phyloP scores from a whole-genome alignment of 2,888 invertebrate genomes.

The Artemia sinica region DNA sequence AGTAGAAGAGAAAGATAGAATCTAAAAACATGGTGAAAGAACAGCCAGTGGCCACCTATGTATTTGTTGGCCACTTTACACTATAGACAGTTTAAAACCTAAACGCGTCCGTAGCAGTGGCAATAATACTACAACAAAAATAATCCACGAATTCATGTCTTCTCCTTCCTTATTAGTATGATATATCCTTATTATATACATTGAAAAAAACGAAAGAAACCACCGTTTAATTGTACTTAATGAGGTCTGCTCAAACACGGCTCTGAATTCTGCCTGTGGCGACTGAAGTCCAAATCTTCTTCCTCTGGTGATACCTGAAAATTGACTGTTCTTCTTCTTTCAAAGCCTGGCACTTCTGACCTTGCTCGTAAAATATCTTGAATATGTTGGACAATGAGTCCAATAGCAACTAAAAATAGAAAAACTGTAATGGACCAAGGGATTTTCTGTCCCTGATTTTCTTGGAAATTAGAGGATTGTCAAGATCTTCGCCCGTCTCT shows the following conservation, averaged over 20 bases:
- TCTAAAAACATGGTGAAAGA: no score
- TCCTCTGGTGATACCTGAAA: conserved; percentile 2
- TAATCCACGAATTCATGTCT: no score
- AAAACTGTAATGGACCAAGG: conserved; percentile 18
- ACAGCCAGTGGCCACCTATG: no score
- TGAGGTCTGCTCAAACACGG: conserved; percentile 31
- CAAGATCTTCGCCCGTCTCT: conserved; percentile 22
- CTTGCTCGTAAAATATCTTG: conserved; percentile 62
- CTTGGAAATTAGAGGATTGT: no score
- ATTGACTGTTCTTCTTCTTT: conserved; percentile 15
- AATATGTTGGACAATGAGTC: conserved; percentile 90
- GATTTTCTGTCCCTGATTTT: background rate
- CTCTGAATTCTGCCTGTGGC: conserved; percentile 31
- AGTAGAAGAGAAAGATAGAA: no score
- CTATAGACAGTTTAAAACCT: no score
- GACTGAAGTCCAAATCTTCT: conserved; percentile 12
- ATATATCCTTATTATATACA: no score
- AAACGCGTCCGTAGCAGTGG: no score
- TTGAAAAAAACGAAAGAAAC: no score
- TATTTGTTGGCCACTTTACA: no score
- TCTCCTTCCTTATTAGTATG: no score
- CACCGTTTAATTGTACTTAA: conserved; percentile 23
- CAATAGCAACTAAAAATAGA: conserved; percentile 74
- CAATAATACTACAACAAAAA: no score
- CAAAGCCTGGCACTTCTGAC: conserved; percentile 13